A percentile compares a stretch with the other conserved stretches of the same genome.
phyloP scores from a whole-genome alignment of 2,113 vertebrate species.

The Eulacestoma nigropectus region DNA sequence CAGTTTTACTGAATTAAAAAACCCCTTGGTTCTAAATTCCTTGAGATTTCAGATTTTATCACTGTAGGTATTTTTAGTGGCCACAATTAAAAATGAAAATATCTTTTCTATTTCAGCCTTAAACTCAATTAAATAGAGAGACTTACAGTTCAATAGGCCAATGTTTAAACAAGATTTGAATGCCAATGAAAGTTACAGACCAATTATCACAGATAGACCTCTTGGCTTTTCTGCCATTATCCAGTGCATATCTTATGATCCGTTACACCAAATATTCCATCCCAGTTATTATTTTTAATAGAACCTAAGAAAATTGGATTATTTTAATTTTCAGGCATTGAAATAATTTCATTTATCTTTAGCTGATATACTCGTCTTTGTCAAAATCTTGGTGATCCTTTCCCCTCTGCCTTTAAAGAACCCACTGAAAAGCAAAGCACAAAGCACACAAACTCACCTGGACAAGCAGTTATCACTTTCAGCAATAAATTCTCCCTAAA shows the following conservation, averaged over 20 bases:
- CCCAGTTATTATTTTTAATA: neutral
- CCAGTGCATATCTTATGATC: neutral
- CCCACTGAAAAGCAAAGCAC: neutral
- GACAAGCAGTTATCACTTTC: neutral
- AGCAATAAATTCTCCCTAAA: neutral
- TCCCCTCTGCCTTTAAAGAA: neutral
- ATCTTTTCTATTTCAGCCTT: neutral
- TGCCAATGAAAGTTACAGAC: conserved; percentile 10
- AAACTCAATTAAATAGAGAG: conserved; percentile 5
- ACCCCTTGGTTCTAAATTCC: neutral
- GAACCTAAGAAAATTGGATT: neutral
- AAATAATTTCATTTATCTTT: neutral
- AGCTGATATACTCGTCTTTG: neutral
- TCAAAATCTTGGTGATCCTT: neutral
- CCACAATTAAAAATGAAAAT: neutral
- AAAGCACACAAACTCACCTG: neutral
- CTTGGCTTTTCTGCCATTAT: neutral
- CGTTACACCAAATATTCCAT: neutral
- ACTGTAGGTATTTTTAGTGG: neutral
- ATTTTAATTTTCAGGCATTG: neutral
- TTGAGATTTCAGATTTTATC: neutral
- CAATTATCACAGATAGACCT: neutral
- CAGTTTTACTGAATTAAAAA: neutral
- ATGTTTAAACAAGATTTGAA: conserved; percentile 30
- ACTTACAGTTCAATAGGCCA: conserved; percentile 27